Percentiles rank a stretch among this genome's conserved stretches.
phyloP scores from a whole-genome alignment of 2,797 vertebrate genomes.

The Sebastes kiyomatsui region DNA sequence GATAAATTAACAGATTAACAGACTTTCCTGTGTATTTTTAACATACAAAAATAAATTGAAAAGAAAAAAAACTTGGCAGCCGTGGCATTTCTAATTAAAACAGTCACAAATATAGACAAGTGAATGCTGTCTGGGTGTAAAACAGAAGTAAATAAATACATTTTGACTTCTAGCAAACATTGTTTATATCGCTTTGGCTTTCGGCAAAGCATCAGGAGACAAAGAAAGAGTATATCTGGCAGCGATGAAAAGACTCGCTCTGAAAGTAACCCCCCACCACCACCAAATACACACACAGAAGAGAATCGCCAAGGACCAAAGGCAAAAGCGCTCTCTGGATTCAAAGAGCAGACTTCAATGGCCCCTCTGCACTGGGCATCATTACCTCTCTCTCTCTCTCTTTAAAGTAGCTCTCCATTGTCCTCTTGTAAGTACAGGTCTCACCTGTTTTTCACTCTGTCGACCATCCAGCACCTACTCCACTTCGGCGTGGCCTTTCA shows the following conservation, averaged over 20 bases:
- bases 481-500: conserved; percentile 43
- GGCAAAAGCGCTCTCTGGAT: conserved; percentile 30
- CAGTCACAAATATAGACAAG: not conserved
- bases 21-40: not conserved
- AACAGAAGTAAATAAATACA: not conserved
- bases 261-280: not conserved
- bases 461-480: conserved; percentile 25
- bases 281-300: not conserved
- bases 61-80: not conserved
- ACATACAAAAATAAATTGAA: too few species aligned
- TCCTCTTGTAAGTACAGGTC: conserved; percentile 46
- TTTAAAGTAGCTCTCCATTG: conserved; percentile 51
- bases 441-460: conserved; percentile 50
- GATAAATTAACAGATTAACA: not conserved
- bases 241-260: not conserved
- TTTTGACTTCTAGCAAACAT: not conserved
- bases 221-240: not conserved
- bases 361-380: conserved; percentile 3
- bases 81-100: not conserved
- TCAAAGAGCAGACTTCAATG: conserved; percentile 50
- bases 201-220: not conserved
- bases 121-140: not conserved
- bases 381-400: conserved; percentile 19
- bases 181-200: not conserved
- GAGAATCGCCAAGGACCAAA: conserved; percentile 17